Conservation (phyloP, 2,888 invertebrate genomes). For the Drosophila aldrichi region DNA sequence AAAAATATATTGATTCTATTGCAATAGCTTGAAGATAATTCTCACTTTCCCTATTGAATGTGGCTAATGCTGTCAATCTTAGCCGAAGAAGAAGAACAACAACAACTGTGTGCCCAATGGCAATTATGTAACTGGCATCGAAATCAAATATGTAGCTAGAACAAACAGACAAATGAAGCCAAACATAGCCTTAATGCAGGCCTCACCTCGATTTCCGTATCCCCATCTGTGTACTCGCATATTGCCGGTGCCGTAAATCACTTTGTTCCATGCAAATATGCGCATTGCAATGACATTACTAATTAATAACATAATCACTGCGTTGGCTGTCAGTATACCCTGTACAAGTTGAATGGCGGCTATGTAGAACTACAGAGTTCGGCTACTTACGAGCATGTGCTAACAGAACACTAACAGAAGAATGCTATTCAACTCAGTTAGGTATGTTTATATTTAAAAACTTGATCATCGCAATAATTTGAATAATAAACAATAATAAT, state of each 20-base stretch:
- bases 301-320: constrained; percentile 80
- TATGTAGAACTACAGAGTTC: background rate
- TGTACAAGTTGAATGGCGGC: background rate
- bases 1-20: background rate
- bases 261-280: constrained; percentile 73
- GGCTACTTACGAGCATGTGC: no score
- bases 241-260: constrained; percentile 66
- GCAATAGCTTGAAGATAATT: background rate
- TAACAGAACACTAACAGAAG: no score
- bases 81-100: background rate
- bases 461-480: no score
- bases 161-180: constrained; percentile 52
- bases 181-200: constrained; percentile 35
- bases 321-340: constrained; percentile 59
- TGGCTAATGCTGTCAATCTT: constrained; percentile 9
- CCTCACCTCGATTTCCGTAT: constrained; percentile 2
- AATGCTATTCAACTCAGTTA: no score
- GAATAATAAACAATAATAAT: no score
- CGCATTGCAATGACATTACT: constrained; percentile 72
- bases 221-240: constrained; percentile 11
- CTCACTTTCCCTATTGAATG: background rate
- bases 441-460: no score
- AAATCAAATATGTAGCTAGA: constrained; percentile 65
- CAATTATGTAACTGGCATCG: constrained; percentile 61
- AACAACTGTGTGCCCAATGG: constrained; percentile 24